These are phyloP conservation scores for Rutpela maculata DNA, from an alignment of 2,888 invertebrate species.

Conservation along the genomic window DNA sequence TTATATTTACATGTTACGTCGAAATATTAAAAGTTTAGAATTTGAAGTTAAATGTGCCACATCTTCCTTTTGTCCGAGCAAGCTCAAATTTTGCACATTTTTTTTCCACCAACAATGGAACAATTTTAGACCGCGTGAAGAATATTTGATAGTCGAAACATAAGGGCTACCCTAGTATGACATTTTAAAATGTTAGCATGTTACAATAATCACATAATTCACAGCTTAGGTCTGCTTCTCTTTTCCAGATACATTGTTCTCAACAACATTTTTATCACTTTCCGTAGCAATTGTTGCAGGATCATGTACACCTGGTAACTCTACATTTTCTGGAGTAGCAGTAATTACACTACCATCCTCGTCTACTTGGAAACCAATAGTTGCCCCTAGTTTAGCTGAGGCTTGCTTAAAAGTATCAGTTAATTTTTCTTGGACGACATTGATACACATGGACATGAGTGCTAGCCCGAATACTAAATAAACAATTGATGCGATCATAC, in stretches of 20 bases:
- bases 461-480: constrained; percentile 96
- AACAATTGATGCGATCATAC: constrained; percentile 93
- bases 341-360: constrained; percentile 77
- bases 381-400: constrained; percentile 89
- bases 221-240: constrained; percentile 5
- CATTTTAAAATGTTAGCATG: background rate
- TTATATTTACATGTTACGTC: too few species aligned
- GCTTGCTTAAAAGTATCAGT: constrained; percentile 90
- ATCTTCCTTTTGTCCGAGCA: too few species aligned
- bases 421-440: constrained; percentile 90
- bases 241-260: background rate
- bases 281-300: constrained; percentile 10
- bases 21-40: too few species aligned
- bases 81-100: too few species aligned
- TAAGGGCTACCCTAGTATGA: too few species aligned
- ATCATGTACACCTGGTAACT: constrained; percentile 65
- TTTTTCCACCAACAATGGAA: too few species aligned
- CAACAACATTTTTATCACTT: background rate
- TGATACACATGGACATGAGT: constrained; percentile 97
- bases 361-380: constrained; percentile 85
- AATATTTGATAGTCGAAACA: too few species aligned
- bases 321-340: constrained; percentile 65
- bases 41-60: too few species aligned
- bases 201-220: background rate
- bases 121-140: too few species aligned